Evolutionary conservation across 2,888 invertebrate genomes (phyloP), one percentile per base, ranked within the genome.

Genomic region (Tineola bisselliella): DNA sequence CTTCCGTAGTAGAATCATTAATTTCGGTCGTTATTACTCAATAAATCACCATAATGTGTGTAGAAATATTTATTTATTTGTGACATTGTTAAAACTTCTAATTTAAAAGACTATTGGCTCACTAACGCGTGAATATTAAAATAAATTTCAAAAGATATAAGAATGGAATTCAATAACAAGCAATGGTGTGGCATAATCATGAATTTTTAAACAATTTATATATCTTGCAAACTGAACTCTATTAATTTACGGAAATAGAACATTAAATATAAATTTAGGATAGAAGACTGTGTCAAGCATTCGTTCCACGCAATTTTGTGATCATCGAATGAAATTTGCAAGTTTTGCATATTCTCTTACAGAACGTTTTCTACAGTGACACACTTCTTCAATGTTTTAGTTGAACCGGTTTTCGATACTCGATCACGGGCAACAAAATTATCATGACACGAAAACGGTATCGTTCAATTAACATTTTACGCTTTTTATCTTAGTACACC

Each of bases 361-460:
- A 13, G 58, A 18, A 25, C 13, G 58, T 58, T 58, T 58, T 58
- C 58, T 58, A 58, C 58, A 33, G n/a, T 58, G 58, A 33, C 58
- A 58, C 33, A 58, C 31, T 58, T 58, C 58, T 13, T 33, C 5
- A 17, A 3, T 15, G 33, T 58, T 58, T 58, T 58, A 25, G 33
- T 33, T 13, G 33, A 12, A 58, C 58, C 58, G 58, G 58, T 58
- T 58, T 31, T 13, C n/a, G 58, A 19, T 58, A 48, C 48, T 48
- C 17, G 48, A 48, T 48, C 48, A 48, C 48, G 48, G 48, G 15
- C 48, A 48, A 48, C 25, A 25, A 25, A 43, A 6, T 15, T 17
- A 48, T 48, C 12, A 8, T 13, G 8, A 15, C 1, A 6, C 5
- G 6, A 54, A 10, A 54, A 54, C 54, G 54, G 54, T 54, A 54